Conservation (phyloP, 2,797 vertebrate species). For the Fistularia tabacaria region DNA sequence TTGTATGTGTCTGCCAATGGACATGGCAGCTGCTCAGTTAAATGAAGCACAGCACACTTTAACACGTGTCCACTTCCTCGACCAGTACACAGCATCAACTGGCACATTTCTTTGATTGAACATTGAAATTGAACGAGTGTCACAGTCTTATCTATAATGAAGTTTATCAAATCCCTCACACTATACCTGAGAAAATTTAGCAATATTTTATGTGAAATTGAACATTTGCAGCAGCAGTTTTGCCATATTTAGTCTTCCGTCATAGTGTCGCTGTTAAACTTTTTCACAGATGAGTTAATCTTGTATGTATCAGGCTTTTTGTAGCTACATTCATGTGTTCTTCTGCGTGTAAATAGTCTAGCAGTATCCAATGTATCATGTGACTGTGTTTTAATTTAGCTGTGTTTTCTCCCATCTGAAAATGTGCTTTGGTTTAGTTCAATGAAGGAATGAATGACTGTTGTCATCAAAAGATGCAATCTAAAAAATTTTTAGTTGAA, state of each 20-base stretch:
- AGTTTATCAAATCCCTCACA: conserved; percentile 2
- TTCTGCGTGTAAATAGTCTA: conserved; percentile 49
- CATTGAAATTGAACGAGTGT: conserved; percentile 12
- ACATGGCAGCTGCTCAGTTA: conserved; percentile 15
- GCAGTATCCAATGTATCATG: conserved; percentile 26
- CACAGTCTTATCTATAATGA: background rate
- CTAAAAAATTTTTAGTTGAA: no score
- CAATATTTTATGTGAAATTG: conserved; percentile 39
- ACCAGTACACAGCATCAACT: background rate
- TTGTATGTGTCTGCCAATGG: background rate
- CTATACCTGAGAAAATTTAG: conserved; percentile 22
- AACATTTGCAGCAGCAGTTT: conserved; percentile 26
- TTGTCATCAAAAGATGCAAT: no score
- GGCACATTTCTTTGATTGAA: conserved; percentile 9
- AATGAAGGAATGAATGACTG: background rate
- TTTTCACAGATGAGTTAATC: conserved; percentile 5
- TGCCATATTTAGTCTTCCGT: conserved; percentile 66
- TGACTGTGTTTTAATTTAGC: conserved; percentile 35
- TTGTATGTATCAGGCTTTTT: conserved; percentile 19
- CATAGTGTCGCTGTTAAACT: conserved; percentile 1
- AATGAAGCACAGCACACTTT: conserved; percentile 41
- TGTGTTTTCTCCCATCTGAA: conserved; percentile 19
- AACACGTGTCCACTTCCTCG: conserved; percentile 7
- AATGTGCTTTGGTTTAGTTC: conserved; percentile 3
- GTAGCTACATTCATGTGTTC: conserved; percentile 21